These are phyloP conservation scores for Phylloscopus trochilus DNA, from an alignment of 2,113 vertebrate genomes.

Conservation along the genomic window DNA sequence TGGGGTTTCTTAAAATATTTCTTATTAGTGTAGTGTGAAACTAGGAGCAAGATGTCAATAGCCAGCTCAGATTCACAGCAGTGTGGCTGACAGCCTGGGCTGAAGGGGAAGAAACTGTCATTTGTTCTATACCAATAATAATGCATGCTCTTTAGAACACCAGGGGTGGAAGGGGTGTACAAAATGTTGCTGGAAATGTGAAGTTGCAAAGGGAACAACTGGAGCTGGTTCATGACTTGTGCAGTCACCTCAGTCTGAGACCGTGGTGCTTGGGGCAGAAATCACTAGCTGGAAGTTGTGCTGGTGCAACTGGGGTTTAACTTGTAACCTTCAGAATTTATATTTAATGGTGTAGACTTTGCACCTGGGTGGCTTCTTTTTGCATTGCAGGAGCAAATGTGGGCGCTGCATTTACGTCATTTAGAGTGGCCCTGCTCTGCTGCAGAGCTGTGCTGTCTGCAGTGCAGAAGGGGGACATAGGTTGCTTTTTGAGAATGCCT, in stretches of 20 bases:
- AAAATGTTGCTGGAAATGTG: background rate
- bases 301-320: background rate
- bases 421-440: background rate
- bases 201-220: background rate
- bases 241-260: accelerated
- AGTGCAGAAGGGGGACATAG: background rate
- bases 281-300: background rate
- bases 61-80: conserved; percentile 44
- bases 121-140: background rate
- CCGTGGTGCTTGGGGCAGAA: accelerated
- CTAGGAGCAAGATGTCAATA: conserved; percentile 63
- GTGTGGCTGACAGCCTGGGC: background rate
- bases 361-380: background rate
- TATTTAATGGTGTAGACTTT: background rate
- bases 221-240: accelerated
- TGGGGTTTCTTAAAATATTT: conserved; percentile 65
- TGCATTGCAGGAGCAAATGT: background rate
- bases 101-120: background rate
- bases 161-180: background rate
- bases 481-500: background rate
- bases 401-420: accelerated
- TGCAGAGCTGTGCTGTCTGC: background rate
- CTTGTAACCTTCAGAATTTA: background rate
- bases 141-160: background rate
- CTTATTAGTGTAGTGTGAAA: conserved; percentile 60